These are phyloP conservation scores for Rousettus madagascariensis DNA, from an alignment of 2,797 vertebrate genomes.

Conservation along the genomic window DNA sequence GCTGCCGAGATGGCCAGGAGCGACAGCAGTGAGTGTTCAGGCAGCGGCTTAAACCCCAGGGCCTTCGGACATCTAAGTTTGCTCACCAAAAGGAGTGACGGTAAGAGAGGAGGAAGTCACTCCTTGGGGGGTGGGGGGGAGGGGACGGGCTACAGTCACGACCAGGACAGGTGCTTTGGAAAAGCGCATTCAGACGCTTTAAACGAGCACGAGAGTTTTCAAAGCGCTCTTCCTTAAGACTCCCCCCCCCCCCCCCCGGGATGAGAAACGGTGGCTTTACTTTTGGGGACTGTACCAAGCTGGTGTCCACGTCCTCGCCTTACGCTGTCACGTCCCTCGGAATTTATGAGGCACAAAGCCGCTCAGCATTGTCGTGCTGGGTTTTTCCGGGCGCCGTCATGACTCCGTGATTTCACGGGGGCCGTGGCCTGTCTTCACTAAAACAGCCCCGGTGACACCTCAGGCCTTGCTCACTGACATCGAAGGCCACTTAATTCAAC, in stretches of 20 bases:
- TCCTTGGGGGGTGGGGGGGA: too few relatives aligned
- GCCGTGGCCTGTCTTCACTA: neutral
- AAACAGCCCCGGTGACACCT: neutral
- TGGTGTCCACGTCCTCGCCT: neutral
- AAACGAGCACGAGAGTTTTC: neutral
- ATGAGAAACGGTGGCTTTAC: neutral
- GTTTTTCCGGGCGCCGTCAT: neutral
- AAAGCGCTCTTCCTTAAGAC: neutral
- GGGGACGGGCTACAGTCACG: neutral
- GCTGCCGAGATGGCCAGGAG: accelerated
- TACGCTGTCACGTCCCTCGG: neutral
- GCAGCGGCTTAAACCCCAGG: neutral
- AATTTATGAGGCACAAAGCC: neutral
- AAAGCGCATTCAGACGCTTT: neutral
- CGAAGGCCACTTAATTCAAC: neutral
- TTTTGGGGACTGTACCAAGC: neutral
- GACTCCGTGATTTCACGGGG: neutral
- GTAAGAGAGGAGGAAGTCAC: neutral
- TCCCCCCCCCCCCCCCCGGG: too few relatives aligned
- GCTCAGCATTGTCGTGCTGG: neutral
- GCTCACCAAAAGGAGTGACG: neutral
- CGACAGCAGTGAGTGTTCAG: neutral
- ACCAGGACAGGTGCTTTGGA: neutral
- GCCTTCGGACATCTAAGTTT: neutral
- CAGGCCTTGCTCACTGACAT: neutral